Conservation (phyloP, 2,113 vertebrate species). For the Eclectus roratus region DNA sequence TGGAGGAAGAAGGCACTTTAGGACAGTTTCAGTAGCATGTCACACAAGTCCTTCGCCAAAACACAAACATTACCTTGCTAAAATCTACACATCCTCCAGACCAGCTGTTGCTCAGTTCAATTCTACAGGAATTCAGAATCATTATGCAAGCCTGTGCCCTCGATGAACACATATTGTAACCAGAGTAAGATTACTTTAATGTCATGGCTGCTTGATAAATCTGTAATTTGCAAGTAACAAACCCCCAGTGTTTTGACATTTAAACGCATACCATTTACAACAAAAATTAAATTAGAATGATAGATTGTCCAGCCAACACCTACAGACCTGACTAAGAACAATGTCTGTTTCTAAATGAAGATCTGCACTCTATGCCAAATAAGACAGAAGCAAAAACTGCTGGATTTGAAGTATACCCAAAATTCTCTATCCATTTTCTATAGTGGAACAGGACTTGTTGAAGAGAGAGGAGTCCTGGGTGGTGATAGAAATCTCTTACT, state of each 20-base stretch:
- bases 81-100: constrained; percentile 40
- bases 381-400: background rate
- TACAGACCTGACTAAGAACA: background rate
- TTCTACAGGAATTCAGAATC: constrained; percentile 10
- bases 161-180: background rate
- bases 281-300: background rate
- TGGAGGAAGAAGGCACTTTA: background rate
- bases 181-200: background rate
- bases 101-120: constrained; percentile 19
- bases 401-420: background rate
- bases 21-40: background rate
- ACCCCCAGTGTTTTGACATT: background rate
- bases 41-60: background rate
- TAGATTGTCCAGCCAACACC: background rate
- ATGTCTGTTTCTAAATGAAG: background rate
- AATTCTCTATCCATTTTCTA: background rate
- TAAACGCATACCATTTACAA: background rate
- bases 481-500: constrained; percentile 33
- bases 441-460: background rate
- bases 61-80: constrained; percentile 37
- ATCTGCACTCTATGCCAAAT: background rate
- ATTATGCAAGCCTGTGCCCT: background rate
- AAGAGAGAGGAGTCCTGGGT: constrained; percentile 5
- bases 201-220: background rate
- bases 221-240: background rate